Evolutionary conservation across 2,113 vertebrate species (phyloP), one percentile per base, ranked within the genome.

Genomic region (Puntigrus tetrazona): DNA sequence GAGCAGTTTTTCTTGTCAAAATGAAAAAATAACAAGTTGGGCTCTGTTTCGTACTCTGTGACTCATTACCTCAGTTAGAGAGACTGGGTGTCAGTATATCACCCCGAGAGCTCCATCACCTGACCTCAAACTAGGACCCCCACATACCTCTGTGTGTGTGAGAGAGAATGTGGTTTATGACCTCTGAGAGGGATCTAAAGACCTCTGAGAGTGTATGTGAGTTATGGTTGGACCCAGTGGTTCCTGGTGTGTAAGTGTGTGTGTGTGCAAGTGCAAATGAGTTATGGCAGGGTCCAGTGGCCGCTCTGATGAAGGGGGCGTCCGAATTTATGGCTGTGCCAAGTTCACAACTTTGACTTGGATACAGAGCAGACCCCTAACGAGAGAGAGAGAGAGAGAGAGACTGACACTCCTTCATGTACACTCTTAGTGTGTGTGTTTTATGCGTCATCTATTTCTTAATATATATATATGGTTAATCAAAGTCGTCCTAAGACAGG

Each of bases 21-120:
- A 82, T 87, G 87, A 90, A 90, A 90, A 89, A 91, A 91, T 91
- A 93, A 93, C 91, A 93, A 92, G 89, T 90, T 88, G 85, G 90
- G 90, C 91, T 92, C 91, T 88, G 92, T 90, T 91, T 89, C 90
- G 87, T 91, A 90, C 89, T 92, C 90, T 92, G 92, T 92, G 86
- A 93, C 89, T 93, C 91, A 93, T 93, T 92, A 92, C 85, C 82
- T 91, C 83, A 90, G 83, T 92, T 91, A 88, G 90, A 91, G 87
- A 86, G 84, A 84, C 85, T 76, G 87, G 79, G 70, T 76, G 77
- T 85, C 87, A 84, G 84, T 88, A 91, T 87, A 86, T 90, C 92
- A 92, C 88, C 90, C 88, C 87, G 69, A 78, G 88, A 88, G 90
- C 89, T 88, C 67, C 36, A 79, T 85, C 87, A 86, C 81, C 84